Conservation (phyloP, 2,888 invertebrate species). For the Leptarthrus brevirostris region DNA sequence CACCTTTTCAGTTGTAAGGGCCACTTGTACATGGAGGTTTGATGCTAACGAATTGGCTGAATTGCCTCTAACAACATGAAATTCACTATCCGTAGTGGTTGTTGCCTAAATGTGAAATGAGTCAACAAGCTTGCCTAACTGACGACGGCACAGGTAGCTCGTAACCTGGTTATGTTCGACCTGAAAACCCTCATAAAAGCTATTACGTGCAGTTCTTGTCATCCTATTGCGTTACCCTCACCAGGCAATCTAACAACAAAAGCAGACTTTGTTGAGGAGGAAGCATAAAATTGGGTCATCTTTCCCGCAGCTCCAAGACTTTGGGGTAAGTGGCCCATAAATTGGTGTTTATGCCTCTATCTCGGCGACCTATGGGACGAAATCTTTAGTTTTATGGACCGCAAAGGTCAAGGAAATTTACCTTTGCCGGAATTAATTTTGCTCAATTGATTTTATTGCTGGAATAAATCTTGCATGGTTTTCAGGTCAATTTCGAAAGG, state of each 20-base stretch:
- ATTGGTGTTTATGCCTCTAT: conserved; percentile 35
- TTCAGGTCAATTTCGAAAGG: conserved; percentile 2
- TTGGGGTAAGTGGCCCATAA: conserved; percentile 20
- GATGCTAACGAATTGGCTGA: conserved; percentile 2
- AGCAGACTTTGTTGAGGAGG: neutral
- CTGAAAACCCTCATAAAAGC: conserved; percentile 1
- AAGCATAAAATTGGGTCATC: no score
- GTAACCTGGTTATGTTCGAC: neutral
- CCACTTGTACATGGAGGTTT: neutral
- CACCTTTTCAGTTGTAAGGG: neutral
- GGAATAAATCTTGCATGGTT: conserved; percentile 10
- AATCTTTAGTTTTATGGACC: conserved; percentile 12
- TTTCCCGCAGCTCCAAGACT: no score
- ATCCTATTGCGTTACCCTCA: no score
- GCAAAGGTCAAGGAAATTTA: conserved; percentile 41
- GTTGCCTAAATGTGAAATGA: neutral
- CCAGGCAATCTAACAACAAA: no score
- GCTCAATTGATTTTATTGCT: conserved; percentile 37
- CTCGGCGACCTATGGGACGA: conserved; percentile 7
- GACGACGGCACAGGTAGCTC: neutral
- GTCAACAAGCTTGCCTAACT: neutral
- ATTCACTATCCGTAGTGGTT: conserved; percentile 1
- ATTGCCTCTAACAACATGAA: conserved; percentile 13
- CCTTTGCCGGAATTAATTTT: conserved; percentile 35
- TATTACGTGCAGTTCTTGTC: neutral